A percentile compares a stretch with the other conserved stretches of the same genome.
Evolutionary conservation across 1,140 invertebrate species (phyloP).

Genomic region (Cheumatopsyche charites): DNA sequence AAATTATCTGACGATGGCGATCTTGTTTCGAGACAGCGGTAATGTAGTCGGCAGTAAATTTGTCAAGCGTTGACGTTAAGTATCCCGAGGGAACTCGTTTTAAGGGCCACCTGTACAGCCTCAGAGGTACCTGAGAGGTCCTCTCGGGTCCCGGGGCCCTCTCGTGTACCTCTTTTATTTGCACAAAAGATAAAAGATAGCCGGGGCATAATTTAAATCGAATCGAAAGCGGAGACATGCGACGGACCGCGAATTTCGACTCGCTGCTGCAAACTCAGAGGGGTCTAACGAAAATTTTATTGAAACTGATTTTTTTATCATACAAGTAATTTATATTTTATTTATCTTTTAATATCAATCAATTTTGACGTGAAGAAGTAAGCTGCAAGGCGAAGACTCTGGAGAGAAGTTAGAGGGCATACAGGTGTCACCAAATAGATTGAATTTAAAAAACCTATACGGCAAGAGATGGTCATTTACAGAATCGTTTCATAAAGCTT

Average conservation of each 20-base stretch:
- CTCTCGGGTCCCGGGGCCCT: background rate
- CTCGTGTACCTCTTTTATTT: slow-evolving; percentile 20
- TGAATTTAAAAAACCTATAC: too few relatives aligned
- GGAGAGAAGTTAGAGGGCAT: too few relatives aligned
- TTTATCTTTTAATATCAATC: too few relatives aligned
- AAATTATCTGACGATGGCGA: slow-evolving; percentile 12
- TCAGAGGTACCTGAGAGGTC: background rate
- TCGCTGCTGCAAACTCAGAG: background rate
- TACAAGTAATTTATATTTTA: background rate
- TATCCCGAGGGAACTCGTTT: slow-evolving; percentile 15
- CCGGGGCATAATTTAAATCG: slow-evolving; percentile 29
- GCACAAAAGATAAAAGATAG: slow-evolving; percentile 33
- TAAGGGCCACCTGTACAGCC: slow-evolving; percentile 30
- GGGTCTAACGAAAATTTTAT: background rate
- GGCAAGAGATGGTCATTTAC: too few relatives aligned
- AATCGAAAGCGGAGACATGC: slow-evolving; percentile 12
- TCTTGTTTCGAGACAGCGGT: background rate
- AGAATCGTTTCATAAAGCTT: too few relatives aligned
- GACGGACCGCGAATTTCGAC: slow-evolving; percentile 14
- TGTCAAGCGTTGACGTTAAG: slow-evolving; percentile 34
- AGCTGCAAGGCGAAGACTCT: too few relatives aligned
- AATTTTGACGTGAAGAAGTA: too few relatives aligned
- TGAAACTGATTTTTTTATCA: background rate
- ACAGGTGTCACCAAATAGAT: too few relatives aligned
- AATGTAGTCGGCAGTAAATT: slow-evolving; percentile 34